Conservation (phyloP, 2,888 invertebrate genomes). For the Heliconius hortense region DNA sequence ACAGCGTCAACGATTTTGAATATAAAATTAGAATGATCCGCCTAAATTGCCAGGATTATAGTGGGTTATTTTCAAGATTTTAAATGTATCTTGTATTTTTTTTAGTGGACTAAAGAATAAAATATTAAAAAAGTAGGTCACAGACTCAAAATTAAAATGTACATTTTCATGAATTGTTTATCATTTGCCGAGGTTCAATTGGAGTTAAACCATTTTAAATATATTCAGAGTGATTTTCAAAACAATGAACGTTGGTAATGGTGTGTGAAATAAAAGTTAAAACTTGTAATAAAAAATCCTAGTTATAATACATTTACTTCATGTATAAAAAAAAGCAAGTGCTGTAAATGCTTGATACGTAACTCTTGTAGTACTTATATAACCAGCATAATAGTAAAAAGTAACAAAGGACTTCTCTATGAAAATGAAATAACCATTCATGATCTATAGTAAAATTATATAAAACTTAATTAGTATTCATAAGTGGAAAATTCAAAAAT, state of each 20-base stretch:
- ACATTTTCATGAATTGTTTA: slow-evolving; percentile 26
- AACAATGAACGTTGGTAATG: background rate
- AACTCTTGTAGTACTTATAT: slow-evolving; percentile 13
- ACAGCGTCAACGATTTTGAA: slow-evolving; percentile 27
- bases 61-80: slow-evolving; percentile 12
- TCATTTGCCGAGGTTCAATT: slow-evolving; percentile 19
- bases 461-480: background rate
- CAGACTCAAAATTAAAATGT: slow-evolving; percentile 27
- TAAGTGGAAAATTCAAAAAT: background rate
- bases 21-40: slow-evolving; percentile 19
- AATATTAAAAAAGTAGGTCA: slow-evolving; percentile 27
- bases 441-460: background rate
- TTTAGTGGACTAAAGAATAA: background rate
- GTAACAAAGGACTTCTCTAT: background rate
- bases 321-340: background rate
- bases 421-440: background rate
- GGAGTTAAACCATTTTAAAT: slow-evolving; percentile 11
- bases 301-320: background rate
- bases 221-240: background rate
- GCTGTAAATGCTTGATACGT: background rate
- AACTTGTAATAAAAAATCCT: too few species aligned
- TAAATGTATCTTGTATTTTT: slow-evolving; percentile 13
- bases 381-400: background rate
- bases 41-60: slow-evolving; percentile 23
- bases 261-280: background rate